These are phyloP conservation scores for Cheirogaleus major DNA, from an alignment of 2,797 vertebrate genomes.

Conservation along the genomic window DNA sequence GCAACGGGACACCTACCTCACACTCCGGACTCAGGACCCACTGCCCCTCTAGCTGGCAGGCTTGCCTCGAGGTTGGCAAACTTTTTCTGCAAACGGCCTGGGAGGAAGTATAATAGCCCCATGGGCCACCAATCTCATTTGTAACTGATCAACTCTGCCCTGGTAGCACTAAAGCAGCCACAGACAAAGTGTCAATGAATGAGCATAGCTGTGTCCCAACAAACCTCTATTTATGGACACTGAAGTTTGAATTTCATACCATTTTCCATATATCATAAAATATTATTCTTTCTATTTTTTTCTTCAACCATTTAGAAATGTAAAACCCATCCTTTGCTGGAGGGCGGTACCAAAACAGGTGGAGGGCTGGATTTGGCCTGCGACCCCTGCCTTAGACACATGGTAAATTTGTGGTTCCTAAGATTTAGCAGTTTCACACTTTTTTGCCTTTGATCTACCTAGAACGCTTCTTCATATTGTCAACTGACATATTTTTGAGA, in stretches of 20 bases:
- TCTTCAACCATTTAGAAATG: background rate
- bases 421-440: background rate
- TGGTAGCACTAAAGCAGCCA: background rate
- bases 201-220: background rate
- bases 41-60: background rate
- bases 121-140: background rate
- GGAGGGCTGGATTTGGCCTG: background rate
- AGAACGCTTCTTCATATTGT: background rate
- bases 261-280: background rate
- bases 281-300: background rate
- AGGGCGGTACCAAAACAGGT: background rate
- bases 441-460: background rate
- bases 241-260: background rate
- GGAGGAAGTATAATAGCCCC: background rate
- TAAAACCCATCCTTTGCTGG: background rate
- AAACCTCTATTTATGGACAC: background rate
- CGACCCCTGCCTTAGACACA: background rate
- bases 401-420: background rate
- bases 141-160: background rate
- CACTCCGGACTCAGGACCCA: accelerated
- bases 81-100: background rate
- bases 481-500: background rate
- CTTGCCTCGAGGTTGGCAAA: background rate
- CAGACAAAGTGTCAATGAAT: background rate
- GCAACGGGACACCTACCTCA: background rate